Evolutionary conservation across 2,797 vertebrate genomes (phyloP).

Genomic region (Buceros bicornis): DNA sequence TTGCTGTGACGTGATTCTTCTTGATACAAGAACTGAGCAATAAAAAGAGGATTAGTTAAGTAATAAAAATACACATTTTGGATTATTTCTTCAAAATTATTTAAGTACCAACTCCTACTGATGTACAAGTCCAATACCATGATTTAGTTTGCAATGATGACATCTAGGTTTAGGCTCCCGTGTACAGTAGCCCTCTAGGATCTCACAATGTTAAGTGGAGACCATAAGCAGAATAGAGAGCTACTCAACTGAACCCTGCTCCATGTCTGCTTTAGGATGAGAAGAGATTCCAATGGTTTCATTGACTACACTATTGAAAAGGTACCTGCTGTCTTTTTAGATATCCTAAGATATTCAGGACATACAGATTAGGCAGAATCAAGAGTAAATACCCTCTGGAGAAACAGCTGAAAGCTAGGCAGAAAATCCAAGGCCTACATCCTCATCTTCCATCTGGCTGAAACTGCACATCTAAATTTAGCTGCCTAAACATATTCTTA

Average conservation of each 20-base stretch:
- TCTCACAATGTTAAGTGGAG: not conserved
- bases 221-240: not conserved
- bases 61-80: not conserved
- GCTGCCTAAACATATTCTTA: not conserved
- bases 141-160: not conserved
- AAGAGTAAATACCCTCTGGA: not conserved
- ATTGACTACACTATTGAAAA: not conserved
- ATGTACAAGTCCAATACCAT: not conserved
- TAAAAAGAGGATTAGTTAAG: not conserved
- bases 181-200: accelerated
- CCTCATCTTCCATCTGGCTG: not conserved
- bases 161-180: not conserved
- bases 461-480: not conserved
- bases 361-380: not conserved
- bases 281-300: not conserved
- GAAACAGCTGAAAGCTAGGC: not conserved
- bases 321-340: not conserved
- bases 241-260: not conserved
- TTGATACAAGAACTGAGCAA: not conserved
- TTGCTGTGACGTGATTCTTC: not conserved
- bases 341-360: not conserved
- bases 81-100: not conserved
- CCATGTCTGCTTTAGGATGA: not conserved
- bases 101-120: not conserved
- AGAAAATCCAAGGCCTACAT: not conserved